Base-by-base conservation (phyloP, 2,888 invertebrate species). In the Amitus sp. region DNA sequence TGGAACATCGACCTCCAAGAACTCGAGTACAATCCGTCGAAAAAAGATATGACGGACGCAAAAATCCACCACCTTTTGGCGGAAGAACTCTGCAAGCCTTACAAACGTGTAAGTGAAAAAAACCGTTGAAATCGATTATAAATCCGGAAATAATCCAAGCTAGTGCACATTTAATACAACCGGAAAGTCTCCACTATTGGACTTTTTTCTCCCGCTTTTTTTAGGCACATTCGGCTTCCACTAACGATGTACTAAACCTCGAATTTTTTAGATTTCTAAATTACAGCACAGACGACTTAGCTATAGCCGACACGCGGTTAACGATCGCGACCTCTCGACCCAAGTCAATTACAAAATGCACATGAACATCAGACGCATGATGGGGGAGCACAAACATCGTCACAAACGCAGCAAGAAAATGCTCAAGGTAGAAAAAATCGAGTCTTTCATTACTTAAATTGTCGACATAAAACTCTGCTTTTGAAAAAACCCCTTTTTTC, bases 1-100 rank as follows among this genome's bases (percentile, higher is more conserved):
- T 93, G 94, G 89, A 95, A 95, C 81, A 89, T 96, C 74, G 96
- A 96, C 78, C 92, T 96, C 88, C 95, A 94, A 80, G 95, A 96
- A 77, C 83, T 96, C 76, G 95, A 96, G 78, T 96, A 96, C 79
- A 94, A 93, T 85, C 95, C 95, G 48, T 93, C 94, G 54, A 92
- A 91, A 79, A 95, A 95, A 82, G 96, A 96, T 84, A 84, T 95
- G 57, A 95, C 95, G 1, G 96, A 96, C 82, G 95, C 94, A n/a
- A 92, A 90, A 82, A 94, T 96, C 70, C 96, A 96, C 82, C 96
- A 96, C 82, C 86, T 97, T 40, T 85, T 96, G 37, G 93, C 94
- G 2, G 94, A 95, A 82, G 95, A 95, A 82, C 84, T 95, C 37
- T 91, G 91, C 83, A 94, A 94, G 83, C 94, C 96, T 6, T 91